Evolutionary conservation across 2,888 invertebrate species (phyloP), one percentile per base, ranked within the genome.

Genomic region (Parapristionchus giblindavisi): DNA sequence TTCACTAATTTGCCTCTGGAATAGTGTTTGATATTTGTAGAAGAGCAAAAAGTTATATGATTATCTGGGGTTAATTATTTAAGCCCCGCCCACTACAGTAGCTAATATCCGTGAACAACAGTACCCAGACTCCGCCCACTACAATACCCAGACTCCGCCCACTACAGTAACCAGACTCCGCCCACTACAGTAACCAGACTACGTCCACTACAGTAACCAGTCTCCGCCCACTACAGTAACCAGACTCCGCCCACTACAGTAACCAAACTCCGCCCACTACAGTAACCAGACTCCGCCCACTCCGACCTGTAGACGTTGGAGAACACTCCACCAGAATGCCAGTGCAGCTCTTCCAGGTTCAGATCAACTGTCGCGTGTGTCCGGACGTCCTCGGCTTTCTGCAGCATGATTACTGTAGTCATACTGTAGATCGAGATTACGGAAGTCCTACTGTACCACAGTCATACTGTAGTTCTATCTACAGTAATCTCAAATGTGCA

Each of bases 271-370:
- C n/a, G n/a, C n/a, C n/a, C n/a, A n/a, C n/a, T n/a, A n/a, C n/a
- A n/a, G n/a, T n/a, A n/a, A n/a, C n/a, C n/a, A n/a, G n/a, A n/a
- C n/a, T n/a, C n/a, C n/a, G n/a, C n/a, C n/a, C n/a, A n/a, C n/a
- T n/a, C 5, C 29, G 6, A 80, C 60, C 77, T 72, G 71, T 80
- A 80, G 63, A 80, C 80, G 66, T 80, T 80, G 43, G 75, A 75
- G 76, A 80, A 80, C 29, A 80, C 80, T 1, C 80, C 80, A 24
- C 75, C 76, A 8, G 78, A 76, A 65, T 78, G 78, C 52, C 81
- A 76, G 24, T 75, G 75, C 24, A 80, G 72, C 40, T 80, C 80
- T 51, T 75, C 72, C 73, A 79, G 77, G 32, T 27, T 6, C 27
- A 73, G 73, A n/a, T 36, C 51, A 3, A 73, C 73, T 29, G 48